Evolutionary conservation across 2,888 invertebrate species (phyloP).

Genomic region (Cosmopolites sordidus): DNA sequence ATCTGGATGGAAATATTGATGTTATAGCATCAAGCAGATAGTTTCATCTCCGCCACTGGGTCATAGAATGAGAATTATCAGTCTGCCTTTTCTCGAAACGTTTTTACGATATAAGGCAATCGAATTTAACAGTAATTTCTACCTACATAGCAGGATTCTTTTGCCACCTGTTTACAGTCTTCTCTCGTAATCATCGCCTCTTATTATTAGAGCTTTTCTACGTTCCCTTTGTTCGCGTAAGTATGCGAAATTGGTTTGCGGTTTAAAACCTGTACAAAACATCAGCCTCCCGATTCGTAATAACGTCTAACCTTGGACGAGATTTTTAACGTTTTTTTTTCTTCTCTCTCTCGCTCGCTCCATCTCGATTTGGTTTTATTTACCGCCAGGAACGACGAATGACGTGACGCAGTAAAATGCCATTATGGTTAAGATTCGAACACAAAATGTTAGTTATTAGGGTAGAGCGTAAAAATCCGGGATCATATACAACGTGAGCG

Average conservation of each 20-base stretch:
- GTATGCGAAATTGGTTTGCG: slow-evolving; percentile 8
- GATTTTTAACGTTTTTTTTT: background rate
- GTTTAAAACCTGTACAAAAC: background rate
- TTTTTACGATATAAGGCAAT: slow-evolving; percentile 11
- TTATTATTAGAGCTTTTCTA: slow-evolving; percentile 10
- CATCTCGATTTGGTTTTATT: background rate
- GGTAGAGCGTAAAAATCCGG: no score
- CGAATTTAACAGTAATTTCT: slow-evolving; percentile 17
- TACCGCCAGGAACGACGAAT: background rate
- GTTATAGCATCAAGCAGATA: no score
- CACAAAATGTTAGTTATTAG: no score
- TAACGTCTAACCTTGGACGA: background rate
- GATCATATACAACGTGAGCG: no score
- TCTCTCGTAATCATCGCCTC: slow-evolving; percentile 10
- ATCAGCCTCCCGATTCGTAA: background rate
- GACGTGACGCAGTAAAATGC: no score
- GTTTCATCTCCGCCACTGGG: no score
- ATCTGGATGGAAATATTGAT: no score
- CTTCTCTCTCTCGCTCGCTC: no score
- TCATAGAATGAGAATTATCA: no score
- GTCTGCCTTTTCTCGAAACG: slow-evolving; percentile 1
- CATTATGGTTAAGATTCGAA: no score
- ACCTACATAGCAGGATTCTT: slow-evolving; percentile 9
- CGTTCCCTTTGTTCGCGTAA: slow-evolving; percentile 7
- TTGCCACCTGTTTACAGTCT: slow-evolving; percentile 7